phyloP scores from a whole-genome alignment of 2,113 vertebrate genomes.

The Morone saxatilis region DNA sequence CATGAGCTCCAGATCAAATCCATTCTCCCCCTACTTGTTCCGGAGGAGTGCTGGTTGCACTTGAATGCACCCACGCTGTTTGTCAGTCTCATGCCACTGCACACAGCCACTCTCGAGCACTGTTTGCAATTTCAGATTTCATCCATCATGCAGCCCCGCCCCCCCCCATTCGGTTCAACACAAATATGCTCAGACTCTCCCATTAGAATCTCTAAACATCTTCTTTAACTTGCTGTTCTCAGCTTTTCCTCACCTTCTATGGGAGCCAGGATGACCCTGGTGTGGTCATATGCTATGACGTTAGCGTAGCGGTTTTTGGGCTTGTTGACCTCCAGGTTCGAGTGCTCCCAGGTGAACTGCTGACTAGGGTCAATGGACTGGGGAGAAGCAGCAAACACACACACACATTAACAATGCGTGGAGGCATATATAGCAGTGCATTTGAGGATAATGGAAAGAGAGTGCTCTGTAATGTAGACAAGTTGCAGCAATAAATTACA shows the following conservation, averaged over 20 bases:
- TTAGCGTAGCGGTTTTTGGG: slow-evolving; percentile 98
- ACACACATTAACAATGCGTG: slow-evolving; percentile 8
- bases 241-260: slow-evolving; percentile 87
- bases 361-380: slow-evolving; percentile 97
- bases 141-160: slow-evolving; percentile 48
- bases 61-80: slow-evolving; percentile 68
- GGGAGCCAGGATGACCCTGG: slow-evolving; percentile 92
- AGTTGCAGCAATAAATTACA: slow-evolving; percentile 61
- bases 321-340: slow-evolving; percentile 98
- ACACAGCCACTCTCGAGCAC: slow-evolving; percentile 66
- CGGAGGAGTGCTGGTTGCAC: slow-evolving; percentile 61
- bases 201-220: slow-evolving; percentile 39
- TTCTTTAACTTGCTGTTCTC: background rate
- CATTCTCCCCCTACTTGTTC: slow-evolving; percentile 64
- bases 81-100: slow-evolving; percentile 75
- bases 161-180: background rate
- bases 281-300: slow-evolving; percentile 97
- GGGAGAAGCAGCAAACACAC: slow-evolving; percentile 27
- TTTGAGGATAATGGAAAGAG: slow-evolving; percentile 62
- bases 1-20: slow-evolving; percentile 74
- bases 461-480: slow-evolving; percentile 48
- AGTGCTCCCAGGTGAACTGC: slow-evolving; percentile 99
- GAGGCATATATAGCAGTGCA: slow-evolving; percentile 34
- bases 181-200: slow-evolving; percentile 35
- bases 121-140: slow-evolving; percentile 71